These are phyloP conservation scores for Phyllostomus discolor DNA, from an alignment of 2,113 vertebrate species.

Conservation along the genomic window DNA sequence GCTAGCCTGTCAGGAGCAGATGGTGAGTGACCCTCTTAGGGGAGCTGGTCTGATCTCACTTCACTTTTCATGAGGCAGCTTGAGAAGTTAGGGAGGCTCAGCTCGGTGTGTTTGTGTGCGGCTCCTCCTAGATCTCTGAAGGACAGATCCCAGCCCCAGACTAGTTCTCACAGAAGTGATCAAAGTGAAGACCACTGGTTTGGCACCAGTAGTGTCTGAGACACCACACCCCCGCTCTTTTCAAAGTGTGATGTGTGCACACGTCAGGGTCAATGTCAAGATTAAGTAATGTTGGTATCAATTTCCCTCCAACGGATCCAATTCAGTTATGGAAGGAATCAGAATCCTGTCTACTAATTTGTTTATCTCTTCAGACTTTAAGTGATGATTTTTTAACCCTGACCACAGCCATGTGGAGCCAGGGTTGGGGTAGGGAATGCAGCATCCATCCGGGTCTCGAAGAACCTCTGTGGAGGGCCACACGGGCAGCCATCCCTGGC, in stretches of 20 bases:
- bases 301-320: neutral
- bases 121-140: neutral
- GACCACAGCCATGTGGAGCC: no score
- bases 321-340: neutral
- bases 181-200: neutral
- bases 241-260: neutral
- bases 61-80: neutral
- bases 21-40: neutral
- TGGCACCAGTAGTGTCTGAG: neutral
- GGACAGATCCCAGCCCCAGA: neutral
- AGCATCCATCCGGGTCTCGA: neutral
- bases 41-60: neutral
- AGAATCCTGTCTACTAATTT: neutral
- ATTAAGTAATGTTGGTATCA: neutral
- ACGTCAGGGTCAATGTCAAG: neutral
- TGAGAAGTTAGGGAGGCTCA: neutral
- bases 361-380: neutral
- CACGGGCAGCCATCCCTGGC: neutral
- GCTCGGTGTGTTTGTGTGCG: neutral
- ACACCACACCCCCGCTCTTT: neutral
- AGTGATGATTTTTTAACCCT: neutral
- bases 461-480: neutral
- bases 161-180: neutral
- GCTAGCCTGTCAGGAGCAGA: rapidly evolving
- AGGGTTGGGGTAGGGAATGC: neutral